These are phyloP conservation scores for Barypeithes pellucidus DNA, from an alignment of 2,888 invertebrate genomes.

Conservation along the genomic window DNA sequence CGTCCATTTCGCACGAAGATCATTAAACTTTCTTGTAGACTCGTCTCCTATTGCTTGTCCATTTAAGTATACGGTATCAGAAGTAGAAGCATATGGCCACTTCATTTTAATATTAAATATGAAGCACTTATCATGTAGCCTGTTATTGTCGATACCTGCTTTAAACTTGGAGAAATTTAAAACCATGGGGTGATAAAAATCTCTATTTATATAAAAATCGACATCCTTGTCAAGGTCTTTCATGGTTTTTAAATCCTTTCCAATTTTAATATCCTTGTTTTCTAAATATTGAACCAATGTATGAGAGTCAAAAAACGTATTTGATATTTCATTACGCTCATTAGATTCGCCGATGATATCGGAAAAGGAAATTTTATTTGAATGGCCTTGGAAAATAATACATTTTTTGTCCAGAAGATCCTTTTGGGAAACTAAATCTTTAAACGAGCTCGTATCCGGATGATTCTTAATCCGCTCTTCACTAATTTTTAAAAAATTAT, in stretches of 20 bases:
- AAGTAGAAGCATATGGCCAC: no score
- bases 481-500: background rate
- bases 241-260: background rate
- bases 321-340: background rate
- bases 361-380: background rate
- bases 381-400: slow-evolving; percentile 9
- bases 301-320: background rate
- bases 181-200: slow-evolving; percentile 9
- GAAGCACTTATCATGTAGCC: background rate
- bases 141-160: background rate
- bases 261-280: slow-evolving; percentile 1
- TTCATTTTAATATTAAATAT: slow-evolving; percentile 5
- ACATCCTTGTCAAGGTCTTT: background rate
- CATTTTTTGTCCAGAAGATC: background rate
- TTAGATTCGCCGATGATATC: slow-evolving; percentile 4
- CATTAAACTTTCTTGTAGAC: background rate
- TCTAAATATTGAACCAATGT: background rate
- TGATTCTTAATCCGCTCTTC: background rate
- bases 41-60: background rate
- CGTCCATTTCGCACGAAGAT: background rate
- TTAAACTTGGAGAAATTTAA: slow-evolving; percentile 7
- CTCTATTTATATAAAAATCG: slow-evolving; percentile 10
- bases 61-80: background rate
- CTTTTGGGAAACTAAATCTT: background rate
- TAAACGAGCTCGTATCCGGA: background rate